Conservation (phyloP, 2,888 invertebrate genomes). For the Catocala sponsa region DNA sequence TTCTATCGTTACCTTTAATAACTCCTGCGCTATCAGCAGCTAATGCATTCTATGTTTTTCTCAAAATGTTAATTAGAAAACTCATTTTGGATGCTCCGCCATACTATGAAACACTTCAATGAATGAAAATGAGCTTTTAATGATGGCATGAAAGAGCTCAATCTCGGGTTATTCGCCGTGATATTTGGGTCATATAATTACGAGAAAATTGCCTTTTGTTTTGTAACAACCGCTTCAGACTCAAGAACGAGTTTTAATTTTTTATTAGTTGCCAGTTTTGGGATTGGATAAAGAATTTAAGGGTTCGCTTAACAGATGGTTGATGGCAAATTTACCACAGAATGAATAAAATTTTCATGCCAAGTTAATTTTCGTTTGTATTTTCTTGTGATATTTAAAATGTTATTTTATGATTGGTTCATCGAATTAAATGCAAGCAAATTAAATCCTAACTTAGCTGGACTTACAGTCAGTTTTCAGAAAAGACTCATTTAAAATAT, state of each 20-base stretch:
- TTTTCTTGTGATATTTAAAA: no score
- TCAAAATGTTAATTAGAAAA: slow-evolving; percentile 7
- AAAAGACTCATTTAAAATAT: no score
- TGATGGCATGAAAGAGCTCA: slow-evolving; percentile 54
- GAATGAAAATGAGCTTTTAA: slow-evolving; percentile 66
- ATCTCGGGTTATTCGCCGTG: slow-evolving; percentile 49
- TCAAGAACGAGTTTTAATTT: slow-evolving; percentile 30
- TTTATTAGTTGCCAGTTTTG: slow-evolving; percentile 18
- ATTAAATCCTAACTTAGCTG: no score
- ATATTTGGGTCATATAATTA: slow-evolving; percentile 57
- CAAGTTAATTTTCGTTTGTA: no score
- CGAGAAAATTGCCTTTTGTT: slow-evolving; percentile 52
- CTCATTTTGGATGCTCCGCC: slow-evolving; percentile 15
- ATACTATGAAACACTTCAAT: slow-evolving; percentile 44
- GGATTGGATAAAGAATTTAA: slow-evolving; percentile 13
- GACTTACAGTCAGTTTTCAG: no score
- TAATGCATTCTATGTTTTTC: neutral
- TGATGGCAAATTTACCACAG: no score
- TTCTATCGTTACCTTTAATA: neutral
- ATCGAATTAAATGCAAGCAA: no score
- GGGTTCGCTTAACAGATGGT: slow-evolving; percentile 16
- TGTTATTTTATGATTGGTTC: no score
- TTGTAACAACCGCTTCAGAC: slow-evolving; percentile 19
- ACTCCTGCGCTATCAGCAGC: neutral
- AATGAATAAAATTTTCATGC: no score